phyloP scores from a whole-genome alignment of 2,797 vertebrate species.

The Pantherophis alleghaniensis region DNA sequence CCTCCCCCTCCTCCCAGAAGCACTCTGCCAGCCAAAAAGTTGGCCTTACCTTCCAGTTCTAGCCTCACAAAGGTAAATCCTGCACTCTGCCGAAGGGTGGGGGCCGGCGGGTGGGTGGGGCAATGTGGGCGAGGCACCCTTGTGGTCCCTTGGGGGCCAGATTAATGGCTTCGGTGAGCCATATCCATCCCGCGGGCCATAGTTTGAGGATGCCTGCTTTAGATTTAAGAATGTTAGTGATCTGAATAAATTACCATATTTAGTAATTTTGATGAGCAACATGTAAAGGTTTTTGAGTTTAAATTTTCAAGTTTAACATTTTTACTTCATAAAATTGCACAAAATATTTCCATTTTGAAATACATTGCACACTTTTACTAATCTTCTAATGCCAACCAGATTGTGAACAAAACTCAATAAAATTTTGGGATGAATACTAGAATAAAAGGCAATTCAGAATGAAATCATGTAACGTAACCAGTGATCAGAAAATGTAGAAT shows the following conservation, averaged over 20 bases:
- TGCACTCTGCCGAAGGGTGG: no score
- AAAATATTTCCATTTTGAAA: not conserved
- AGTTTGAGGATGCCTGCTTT: no score
- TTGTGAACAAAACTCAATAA: not conserved
- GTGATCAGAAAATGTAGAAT: not conserved
- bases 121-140: no score
- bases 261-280: not conserved
- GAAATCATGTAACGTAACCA: not conserved
- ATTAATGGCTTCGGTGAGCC: no score
- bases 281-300: not conserved
- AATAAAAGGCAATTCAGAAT: not conserved
- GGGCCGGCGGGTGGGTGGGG: no score
- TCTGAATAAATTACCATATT: not conserved
- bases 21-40: no score
- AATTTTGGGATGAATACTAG: not conserved
- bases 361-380: not conserved
- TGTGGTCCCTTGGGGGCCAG: accelerated
- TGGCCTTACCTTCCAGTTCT: no score
- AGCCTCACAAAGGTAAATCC: no score
- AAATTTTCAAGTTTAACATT: not conserved
- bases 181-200: no score
- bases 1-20: no score
- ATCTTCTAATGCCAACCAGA: not conserved
- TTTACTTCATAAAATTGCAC: not conserved
- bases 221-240: not conserved